Evolutionary conservation across 2,113 vertebrate genomes (phyloP).

Genomic region (Anseranas semipalmata): DNA sequence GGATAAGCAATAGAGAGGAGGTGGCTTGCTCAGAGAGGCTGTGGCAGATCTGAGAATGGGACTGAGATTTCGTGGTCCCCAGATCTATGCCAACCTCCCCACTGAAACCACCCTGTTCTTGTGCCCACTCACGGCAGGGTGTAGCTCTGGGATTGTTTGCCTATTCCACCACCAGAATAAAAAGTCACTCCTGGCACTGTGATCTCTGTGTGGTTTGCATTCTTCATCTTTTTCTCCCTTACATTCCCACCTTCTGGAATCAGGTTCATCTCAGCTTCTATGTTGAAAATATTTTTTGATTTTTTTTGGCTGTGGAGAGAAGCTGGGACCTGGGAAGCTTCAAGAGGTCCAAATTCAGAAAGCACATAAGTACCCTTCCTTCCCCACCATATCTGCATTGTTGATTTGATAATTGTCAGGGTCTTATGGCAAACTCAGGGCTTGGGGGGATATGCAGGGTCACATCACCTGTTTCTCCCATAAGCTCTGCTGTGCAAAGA

Average conservation of each 20-base stretch:
- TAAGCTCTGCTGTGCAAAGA: not conserved
- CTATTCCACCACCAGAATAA: not conserved
- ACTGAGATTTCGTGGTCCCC: not conserved
- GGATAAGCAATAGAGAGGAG: not conserved
- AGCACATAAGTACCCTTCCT: not conserved
- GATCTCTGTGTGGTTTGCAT: not conserved
- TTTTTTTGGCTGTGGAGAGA: not conserved
- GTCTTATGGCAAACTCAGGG: not conserved
- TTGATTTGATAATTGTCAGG: not conserved
- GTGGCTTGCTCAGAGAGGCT: not conserved
- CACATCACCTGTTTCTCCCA: not conserved
- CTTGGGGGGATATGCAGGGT: rapidly evolving
- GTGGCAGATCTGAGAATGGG: not conserved
- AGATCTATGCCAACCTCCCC: rapidly evolving
- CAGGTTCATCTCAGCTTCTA: not conserved
- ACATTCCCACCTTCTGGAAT: not conserved
- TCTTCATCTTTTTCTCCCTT: not conserved
- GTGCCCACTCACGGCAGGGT: not conserved
- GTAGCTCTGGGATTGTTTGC: not conserved
- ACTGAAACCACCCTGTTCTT: not conserved
- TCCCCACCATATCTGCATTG: not conserved
- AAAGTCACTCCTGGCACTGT: not conserved
- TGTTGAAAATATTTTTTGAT: not conserved
- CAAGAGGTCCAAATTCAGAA: not conserved
- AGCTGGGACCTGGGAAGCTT: not conserved